Evolutionary conservation across 2,888 invertebrate species (phyloP).

Genomic region (Drosophila subsilvestris): DNA sequence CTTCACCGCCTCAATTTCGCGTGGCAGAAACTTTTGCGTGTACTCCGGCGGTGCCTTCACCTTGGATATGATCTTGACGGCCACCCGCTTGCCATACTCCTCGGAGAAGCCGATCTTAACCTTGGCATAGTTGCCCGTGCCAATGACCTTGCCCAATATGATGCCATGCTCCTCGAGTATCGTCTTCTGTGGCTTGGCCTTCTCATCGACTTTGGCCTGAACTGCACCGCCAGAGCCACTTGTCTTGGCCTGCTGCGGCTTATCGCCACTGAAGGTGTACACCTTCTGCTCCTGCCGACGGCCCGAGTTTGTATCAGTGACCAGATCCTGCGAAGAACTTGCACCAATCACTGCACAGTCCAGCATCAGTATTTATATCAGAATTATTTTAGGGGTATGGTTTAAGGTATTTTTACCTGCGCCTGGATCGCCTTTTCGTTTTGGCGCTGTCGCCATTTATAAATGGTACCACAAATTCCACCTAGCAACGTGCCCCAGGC

Average conservation of each 20-base stretch:
- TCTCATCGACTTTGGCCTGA: conserved; percentile 41
- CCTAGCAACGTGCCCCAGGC: conserved; percentile 41
- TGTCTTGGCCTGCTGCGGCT: conserved; percentile 8
- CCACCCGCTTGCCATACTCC: conserved; percentile 89
- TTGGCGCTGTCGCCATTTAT: conserved; percentile 72
- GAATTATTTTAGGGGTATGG: neutral
- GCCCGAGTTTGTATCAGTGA: conserved; percentile 60
- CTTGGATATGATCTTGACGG: conserved; percentile 93
- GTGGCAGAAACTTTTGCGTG: conserved; percentile 90
- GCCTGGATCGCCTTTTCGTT: conserved; percentile 61
- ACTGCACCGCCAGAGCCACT: neutral
- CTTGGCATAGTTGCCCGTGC: conserved; percentile 92
- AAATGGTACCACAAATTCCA: conserved; percentile 38
- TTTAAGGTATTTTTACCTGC: conserved; percentile 6
- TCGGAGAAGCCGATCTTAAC: conserved; percentile 91
- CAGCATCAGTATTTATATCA: neutral
- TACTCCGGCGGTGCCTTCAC: conserved; percentile 92
- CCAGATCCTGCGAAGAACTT: conserved; percentile 67
- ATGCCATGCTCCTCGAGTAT: conserved; percentile 92
- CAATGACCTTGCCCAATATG: conserved; percentile 89
- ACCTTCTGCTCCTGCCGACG: conserved; percentile 69
- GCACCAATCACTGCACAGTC: conserved; percentile 18
- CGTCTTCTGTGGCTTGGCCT: conserved; percentile 83
- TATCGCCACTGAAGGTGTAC: conserved; percentile 58
- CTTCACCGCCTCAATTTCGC: conserved; percentile 93